Evolutionary conservation across 1,140 invertebrate genomes (phyloP).

Genomic region (Catajapyx aquilonaris): DNA sequence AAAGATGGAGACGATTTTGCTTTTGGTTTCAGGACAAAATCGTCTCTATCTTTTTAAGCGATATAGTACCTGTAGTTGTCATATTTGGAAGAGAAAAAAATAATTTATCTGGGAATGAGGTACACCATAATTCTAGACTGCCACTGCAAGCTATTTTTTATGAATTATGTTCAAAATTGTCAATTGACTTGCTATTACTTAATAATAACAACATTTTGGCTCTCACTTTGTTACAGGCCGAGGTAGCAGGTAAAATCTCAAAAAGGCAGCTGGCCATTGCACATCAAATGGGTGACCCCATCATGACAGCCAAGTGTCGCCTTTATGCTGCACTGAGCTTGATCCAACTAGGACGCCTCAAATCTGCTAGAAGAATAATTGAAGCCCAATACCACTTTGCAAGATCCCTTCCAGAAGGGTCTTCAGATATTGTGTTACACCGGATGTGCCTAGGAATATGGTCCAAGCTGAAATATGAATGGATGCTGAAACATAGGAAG

Average conservation of each 20-base stretch:
- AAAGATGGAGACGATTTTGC: too few relatives aligned
- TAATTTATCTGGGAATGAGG: too few relatives aligned
- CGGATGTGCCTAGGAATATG: constrained; percentile 70
- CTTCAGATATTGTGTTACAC: constrained; percentile 23
- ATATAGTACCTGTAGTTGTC: too few relatives aligned
- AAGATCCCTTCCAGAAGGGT: constrained; percentile 10
- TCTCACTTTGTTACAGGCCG: constrained; percentile 41
- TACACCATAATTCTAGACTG: too few relatives aligned
- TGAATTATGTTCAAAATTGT: too few relatives aligned
- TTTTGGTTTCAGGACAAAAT: too few relatives aligned
- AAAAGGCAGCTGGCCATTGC: constrained; percentile 58
- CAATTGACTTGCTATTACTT: too few relatives aligned
- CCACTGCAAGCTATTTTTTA: too few relatives aligned
- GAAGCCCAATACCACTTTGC: constrained; percentile 36
- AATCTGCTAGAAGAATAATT: constrained; percentile 39
- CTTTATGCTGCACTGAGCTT: constrained; percentile 71
- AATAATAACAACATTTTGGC: constrained; percentile 10
- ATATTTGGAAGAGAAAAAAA: too few relatives aligned
- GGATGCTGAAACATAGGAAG: too few relatives aligned
- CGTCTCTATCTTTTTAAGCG: too few relatives aligned
- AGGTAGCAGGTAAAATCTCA: constrained; percentile 70
- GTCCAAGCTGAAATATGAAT: constrained; percentile 52
- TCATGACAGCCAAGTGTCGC: constrained; percentile 50
- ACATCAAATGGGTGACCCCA: constrained; percentile 53
- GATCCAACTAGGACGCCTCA: constrained; percentile 51